Evolutionary conservation across 2,888 invertebrate genomes (phyloP).

Genomic region (Xestia xanthographa): DNA sequence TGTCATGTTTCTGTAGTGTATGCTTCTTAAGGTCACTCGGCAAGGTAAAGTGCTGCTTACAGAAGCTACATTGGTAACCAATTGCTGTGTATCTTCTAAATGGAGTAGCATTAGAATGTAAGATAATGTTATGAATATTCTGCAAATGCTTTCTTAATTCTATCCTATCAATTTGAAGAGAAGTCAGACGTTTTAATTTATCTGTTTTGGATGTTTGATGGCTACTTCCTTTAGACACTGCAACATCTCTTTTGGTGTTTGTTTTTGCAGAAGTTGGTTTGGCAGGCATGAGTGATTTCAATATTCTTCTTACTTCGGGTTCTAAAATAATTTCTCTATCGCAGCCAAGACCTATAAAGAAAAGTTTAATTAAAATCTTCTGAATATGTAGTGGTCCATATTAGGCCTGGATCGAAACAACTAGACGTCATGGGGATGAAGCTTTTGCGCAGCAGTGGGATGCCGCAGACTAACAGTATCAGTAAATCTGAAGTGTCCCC

Average conservation of each 20-base stretch:
- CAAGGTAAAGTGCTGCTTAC: slow-evolving; percentile 67
- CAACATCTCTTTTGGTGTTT: neutral
- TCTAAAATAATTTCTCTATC: neutral
- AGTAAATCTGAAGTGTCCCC: neutral
- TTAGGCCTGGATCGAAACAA: no score
- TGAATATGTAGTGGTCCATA: neutral
- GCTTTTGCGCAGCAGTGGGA: no score
- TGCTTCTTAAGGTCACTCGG: slow-evolving; percentile 78
- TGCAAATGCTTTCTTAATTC: slow-evolving; percentile 54
- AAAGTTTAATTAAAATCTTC: neutral
- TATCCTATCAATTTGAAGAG: slow-evolving; percentile 5
- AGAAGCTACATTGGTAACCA: slow-evolving; percentile 78
- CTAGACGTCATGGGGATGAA: no score
- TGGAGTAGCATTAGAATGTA: slow-evolving; percentile 79
- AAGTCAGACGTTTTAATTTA: no score
- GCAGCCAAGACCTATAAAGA: neutral
- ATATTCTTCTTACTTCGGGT: neutral
- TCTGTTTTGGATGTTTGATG: neutral
- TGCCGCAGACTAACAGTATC: no score
- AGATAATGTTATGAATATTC: slow-evolving; percentile 74
- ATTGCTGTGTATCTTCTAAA: slow-evolving; percentile 71
- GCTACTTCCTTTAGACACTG: neutral
- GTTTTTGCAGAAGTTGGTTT: neutral
- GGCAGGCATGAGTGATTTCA: neutral
- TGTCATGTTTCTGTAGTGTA: slow-evolving; percentile 69